Evolutionary conservation across 2,797 vertebrate species (phyloP).

Genomic region (Dendrocincla fuliginosa): DNA sequence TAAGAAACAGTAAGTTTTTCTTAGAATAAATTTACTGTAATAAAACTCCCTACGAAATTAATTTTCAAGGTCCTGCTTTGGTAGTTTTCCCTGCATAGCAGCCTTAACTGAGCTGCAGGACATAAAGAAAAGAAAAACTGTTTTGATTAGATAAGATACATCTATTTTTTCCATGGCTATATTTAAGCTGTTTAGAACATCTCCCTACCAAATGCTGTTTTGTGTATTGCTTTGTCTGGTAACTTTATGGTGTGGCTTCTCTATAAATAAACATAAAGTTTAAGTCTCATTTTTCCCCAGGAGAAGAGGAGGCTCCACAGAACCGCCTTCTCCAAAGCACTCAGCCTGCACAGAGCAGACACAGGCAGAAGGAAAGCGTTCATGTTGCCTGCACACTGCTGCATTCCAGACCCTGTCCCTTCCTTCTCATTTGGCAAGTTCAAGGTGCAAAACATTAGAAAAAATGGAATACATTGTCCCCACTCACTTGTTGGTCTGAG

Average conservation of each 20-base stretch:
- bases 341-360: background rate
- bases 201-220: background rate
- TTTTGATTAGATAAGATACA: background rate
- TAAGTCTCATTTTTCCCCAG: background rate
- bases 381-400: background rate
- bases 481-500: background rate
- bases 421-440: background rate
- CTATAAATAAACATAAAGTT: background rate
- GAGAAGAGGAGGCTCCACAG: background rate
- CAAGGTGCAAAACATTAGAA: background rate
- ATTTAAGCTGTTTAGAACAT: background rate
- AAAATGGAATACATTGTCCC: background rate
- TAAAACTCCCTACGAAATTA: background rate
- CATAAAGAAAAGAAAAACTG: background rate
- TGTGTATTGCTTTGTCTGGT: background rate
- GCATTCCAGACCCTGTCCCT: background rate
- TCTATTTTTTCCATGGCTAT: background rate
- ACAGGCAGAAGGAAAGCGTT: background rate
- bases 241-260: background rate
- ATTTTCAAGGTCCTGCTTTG: background rate
- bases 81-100: background rate
- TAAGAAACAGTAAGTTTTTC: background rate
- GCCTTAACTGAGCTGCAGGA: background rate
- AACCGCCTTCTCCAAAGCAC: background rate
- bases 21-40: background rate